Base-by-base conservation (phyloP, 2,888 invertebrate genomes). In the Oxycera nigricornis region DNA sequence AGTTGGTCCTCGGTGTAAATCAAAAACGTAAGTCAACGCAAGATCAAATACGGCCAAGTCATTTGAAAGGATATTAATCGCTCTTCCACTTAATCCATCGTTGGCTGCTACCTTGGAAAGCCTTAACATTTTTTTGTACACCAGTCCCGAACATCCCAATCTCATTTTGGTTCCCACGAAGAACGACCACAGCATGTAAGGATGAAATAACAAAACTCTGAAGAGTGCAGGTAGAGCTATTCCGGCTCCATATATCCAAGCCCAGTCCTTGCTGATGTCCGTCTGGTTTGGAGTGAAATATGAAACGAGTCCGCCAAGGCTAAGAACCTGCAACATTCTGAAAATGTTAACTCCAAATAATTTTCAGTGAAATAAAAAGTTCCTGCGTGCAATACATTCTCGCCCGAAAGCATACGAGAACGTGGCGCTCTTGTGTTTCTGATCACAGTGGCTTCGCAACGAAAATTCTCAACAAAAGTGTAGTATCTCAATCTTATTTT, bases 41-140 rank as follows among this genome's bases (percentile, higher is more conserved):
- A 95, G 90, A 83, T 98, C 98, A 84, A 98, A 96, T 72, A 94
- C 89, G 80, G 93, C 94, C 77, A 98, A 95, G 85, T 98, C 98
- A 82, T 97, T 98, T 0, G 97, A 96, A 74, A 98, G 87, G n/a
- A 98, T 89, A 83, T 97, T 97, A 35, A 97, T 95, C 76, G 90
- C 89, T 76, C 89, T 88, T 0, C 86, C 97, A 79, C 90, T 94
- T 84, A 87, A 93, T 0, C 96, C 96, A 82, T 95, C 91, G 4
- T 92, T 93, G 67, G 96, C 86, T 1, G 96, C 94, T 3, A 91
- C 91, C 83, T 93, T 93, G 73, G 93, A 94, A 39, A 96, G 86
- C 77, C 88, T 87, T 41, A 90, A 83, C 14, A 89, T 88, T 78
- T 94, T 94, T 77, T 91, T 87, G 80, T 92, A 94, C 72, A 94